Evolutionary conservation across 2,113 vertebrate species (phyloP).

Genomic region (Microtus oregoni): DNA sequence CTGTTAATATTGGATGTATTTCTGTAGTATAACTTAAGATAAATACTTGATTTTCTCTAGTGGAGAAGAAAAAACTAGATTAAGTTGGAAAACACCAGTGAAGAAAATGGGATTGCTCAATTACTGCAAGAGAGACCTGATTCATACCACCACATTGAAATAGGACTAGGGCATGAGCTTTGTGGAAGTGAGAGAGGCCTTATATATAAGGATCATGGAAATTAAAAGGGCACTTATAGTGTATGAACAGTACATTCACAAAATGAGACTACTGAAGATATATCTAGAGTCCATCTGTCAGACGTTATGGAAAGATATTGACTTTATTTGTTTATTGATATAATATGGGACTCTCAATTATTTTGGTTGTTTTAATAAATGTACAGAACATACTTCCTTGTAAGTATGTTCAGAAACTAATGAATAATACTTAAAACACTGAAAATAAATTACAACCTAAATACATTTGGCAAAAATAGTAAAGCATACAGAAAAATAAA

Average conservation of each 20-base stretch:
- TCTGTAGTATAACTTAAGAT: neutral
- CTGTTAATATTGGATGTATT: neutral
- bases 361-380: no score
- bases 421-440: no score
- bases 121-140: neutral
- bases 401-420: no score
- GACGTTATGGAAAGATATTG: neutral
- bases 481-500: no score
- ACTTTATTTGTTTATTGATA: no score
- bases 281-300: neutral
- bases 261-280: neutral
- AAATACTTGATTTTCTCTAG: neutral
- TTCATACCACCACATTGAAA: fast-evolving
- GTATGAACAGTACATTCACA: neutral
- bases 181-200: neutral
- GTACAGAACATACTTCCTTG: no score
- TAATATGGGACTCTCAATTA: no score
- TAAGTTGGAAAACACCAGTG: neutral
- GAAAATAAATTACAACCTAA: no score
- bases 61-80: neutral
- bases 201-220: neutral
- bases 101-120: neutral
- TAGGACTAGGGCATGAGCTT: no score
- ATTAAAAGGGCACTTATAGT: neutral
- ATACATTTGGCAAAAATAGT: no score